These are phyloP conservation scores for Drosophila bunnanda DNA, from an alignment of 2,888 invertebrate genomes.

Conservation along the genomic window DNA sequence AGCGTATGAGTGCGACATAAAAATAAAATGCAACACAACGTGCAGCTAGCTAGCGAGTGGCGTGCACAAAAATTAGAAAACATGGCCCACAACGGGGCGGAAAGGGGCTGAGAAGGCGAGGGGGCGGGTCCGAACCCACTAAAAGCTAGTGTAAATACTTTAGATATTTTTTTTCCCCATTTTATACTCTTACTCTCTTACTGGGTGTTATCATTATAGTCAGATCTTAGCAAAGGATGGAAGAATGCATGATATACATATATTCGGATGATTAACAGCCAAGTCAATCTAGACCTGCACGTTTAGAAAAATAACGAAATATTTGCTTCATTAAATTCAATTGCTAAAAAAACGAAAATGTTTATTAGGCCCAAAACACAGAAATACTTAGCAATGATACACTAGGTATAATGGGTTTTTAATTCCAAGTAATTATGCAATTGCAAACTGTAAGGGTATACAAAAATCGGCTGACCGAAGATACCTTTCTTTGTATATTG, in stretches of 20 bases:
- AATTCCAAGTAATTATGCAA: background rate
- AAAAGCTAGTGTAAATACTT: slow-evolving; percentile 58
- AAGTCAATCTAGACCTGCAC: background rate
- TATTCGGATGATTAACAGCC: background rate
- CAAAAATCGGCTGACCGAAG: background rate
- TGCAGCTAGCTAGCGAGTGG: slow-evolving; percentile 20
- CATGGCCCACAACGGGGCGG: slow-evolving; percentile 29
- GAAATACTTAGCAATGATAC: too few species aligned
- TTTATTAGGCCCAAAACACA: too few species aligned
- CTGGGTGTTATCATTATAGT: background rate
- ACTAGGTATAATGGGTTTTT: background rate
- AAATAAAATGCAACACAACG: slow-evolving; percentile 57
- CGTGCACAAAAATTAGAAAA: slow-evolving; percentile 54
- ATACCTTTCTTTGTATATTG: background rate
- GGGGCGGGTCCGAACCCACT: slow-evolving; percentile 30
- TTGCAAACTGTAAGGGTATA: background rate
- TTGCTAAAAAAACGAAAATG: too few species aligned
- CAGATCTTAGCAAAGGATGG: background rate
- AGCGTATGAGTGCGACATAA: slow-evolving; percentile 67
- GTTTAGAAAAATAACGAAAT: too few species aligned
- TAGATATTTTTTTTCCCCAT: slow-evolving; percentile 8
- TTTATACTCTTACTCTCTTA: background rate
- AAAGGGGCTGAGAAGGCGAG: too few species aligned
- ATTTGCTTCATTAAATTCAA: too few species aligned
- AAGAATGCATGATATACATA: background rate